Evolutionary conservation across 2,797 vertebrate species (phyloP).

Genomic region (Schizopygopsis malacanthus): DNA sequence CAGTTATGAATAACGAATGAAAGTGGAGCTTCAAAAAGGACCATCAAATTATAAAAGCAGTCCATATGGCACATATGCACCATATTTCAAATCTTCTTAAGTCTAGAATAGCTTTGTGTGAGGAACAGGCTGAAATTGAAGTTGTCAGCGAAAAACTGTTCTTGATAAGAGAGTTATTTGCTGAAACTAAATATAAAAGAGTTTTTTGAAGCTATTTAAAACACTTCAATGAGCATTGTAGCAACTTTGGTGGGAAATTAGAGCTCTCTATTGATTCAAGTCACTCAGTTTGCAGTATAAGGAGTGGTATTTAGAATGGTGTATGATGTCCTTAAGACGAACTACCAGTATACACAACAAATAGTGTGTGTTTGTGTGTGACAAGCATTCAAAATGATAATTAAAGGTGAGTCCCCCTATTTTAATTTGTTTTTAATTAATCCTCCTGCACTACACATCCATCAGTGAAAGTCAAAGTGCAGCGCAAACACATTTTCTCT

Average conservation of each 20-base stretch:
- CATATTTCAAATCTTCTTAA: slow-evolving; percentile 26
- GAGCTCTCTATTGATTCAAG: not conserved
- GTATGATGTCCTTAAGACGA: not conserved
- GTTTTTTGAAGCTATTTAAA: slow-evolving; percentile 15
- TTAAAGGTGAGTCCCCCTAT: slow-evolving; percentile 44
- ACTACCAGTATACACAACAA: not conserved
- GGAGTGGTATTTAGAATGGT: not conserved
- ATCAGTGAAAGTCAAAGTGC: slow-evolving; percentile 48
- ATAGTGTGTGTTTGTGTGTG: not conserved
- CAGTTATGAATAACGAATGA: slow-evolving; percentile 8
- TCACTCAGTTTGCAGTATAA: not conserved
- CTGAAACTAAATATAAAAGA: slow-evolving; percentile 11
- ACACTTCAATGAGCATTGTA: not conserved
- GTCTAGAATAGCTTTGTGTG: slow-evolving; percentile 19
- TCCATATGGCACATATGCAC: slow-evolving; percentile 12
- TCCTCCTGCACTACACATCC: slow-evolving; percentile 33
- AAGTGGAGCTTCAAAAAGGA: slow-evolving; percentile 10
- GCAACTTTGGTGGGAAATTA: not conserved
- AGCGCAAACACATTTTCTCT: slow-evolving; percentile 50
- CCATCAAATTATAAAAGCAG: slow-evolving; percentile 18
- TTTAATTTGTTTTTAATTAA: slow-evolving; percentile 58
- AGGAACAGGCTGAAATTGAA: slow-evolving; percentile 9
- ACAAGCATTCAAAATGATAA: not conserved
- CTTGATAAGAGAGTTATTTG: slow-evolving; percentile 19
- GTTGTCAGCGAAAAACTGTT: not conserved